Conservation (phyloP, 2,113 vertebrate species). For the Amazona guildingii region DNA sequence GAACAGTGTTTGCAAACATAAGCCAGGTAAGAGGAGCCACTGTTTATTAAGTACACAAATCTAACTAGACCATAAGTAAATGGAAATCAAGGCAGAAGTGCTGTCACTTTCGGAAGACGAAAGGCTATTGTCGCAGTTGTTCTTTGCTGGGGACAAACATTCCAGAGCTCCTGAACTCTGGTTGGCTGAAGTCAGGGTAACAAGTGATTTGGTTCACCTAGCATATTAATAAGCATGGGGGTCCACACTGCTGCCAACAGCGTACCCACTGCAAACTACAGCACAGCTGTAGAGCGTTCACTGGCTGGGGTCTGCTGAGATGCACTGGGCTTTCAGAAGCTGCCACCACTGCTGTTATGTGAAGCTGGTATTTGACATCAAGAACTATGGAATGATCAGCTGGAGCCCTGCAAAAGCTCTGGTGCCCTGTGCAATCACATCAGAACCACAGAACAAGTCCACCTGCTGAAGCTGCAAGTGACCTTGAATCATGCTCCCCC, state of each 20-base stretch:
- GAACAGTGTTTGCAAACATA: neutral
- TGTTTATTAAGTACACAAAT: neutral
- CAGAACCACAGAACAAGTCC: neutral
- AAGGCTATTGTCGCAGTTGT: neutral
- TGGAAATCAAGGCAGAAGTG: neutral
- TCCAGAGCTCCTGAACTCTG: neutral
- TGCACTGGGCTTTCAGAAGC: neutral
- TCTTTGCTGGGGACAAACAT: neutral
- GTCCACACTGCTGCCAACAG: neutral
- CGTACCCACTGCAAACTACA: fast-evolving
- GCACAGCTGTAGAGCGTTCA: neutral
- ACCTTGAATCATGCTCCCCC: neutral
- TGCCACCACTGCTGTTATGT: neutral
- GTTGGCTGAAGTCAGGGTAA: neutral
- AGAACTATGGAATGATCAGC: neutral
- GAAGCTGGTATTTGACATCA: neutral
- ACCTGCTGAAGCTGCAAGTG: neutral
- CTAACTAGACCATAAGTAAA: neutral
- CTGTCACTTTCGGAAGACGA: neutral
- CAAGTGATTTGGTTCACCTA: neutral
- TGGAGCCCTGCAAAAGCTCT: neutral
- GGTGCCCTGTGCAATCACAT: neutral
- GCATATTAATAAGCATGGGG: neutral
- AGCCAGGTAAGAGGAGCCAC: neutral
- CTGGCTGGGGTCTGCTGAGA: neutral